Conservation (phyloP, 2,888 invertebrate species). For the Andrena haemorrhoa region DNA sequence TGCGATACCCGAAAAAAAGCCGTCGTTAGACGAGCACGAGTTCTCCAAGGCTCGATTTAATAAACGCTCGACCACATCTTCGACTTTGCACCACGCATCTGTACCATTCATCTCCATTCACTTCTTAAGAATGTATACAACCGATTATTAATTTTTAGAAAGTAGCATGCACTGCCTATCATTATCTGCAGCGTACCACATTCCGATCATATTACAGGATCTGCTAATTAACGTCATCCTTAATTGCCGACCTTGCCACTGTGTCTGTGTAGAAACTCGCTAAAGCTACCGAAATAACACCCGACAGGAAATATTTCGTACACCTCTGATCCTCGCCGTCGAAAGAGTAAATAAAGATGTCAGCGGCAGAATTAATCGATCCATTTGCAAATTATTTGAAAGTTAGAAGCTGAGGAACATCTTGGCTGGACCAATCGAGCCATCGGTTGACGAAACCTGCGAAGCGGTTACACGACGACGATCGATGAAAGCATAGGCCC, state of each 20-base stretch:
- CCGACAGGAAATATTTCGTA: neutral
- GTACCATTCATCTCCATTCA: slow-evolving; percentile 10
- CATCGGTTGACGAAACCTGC: neutral
- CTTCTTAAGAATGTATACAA: slow-evolving; percentile 12
- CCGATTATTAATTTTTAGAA: slow-evolving; percentile 31
- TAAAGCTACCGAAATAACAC: neutral
- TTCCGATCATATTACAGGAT: slow-evolving; percentile 26
- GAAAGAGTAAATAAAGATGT: neutral
- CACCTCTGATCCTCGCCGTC: neutral
- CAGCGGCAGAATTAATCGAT: neutral
- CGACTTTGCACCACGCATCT: neutral
- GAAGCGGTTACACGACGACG: neutral
- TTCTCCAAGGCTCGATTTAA: neutral
- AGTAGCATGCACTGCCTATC: slow-evolving; percentile 7
- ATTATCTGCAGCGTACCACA: slow-evolving; percentile 5
- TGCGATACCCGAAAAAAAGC: neutral
- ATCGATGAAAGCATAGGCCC: neutral
- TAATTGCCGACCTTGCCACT: slow-evolving; percentile 22
- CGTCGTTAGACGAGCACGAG: too few relatives aligned
- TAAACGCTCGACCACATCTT: neutral
- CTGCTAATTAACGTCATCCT: slow-evolving; percentile 29
- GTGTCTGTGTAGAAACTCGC: neutral
- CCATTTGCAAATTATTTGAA: neutral
- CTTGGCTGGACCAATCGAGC: too few relatives aligned
- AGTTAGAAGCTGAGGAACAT: neutral